Evolutionary conservation across 2,113 vertebrate genomes (phyloP).

Genomic region (Turnix velox): DNA sequence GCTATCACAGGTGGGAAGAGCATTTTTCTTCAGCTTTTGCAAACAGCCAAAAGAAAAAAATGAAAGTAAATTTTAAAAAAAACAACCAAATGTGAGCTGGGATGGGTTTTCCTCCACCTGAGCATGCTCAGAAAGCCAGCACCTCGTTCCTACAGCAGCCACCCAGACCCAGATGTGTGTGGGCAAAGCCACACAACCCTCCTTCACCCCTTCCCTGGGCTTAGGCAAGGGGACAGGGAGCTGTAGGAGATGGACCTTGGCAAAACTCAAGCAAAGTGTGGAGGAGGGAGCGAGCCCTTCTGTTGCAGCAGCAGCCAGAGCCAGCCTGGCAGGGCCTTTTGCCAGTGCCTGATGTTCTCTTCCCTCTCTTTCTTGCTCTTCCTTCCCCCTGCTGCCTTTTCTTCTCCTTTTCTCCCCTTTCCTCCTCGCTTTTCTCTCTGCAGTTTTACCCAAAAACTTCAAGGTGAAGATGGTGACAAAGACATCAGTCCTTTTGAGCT

Average conservation of each 20-base stretch:
- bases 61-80: neutral
- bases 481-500: constrained; percentile 89
- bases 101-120: constrained; percentile 42
- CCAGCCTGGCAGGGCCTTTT: neutral
- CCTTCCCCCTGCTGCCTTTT: constrained; percentile 49
- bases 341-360: neutral
- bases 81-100: neutral
- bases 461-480: constrained; percentile 95
- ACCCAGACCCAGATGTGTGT: constrained; percentile 9
- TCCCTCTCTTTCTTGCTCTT: constrained; percentile 19
- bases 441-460: constrained; percentile 98
- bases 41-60: constrained; percentile 19
- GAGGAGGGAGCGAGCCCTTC: constrained; percentile 1
- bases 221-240: neutral
- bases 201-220: neutral
- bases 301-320: neutral
- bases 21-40: constrained; percentile 65
- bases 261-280: constrained; percentile 35
- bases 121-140: constrained; percentile 56
- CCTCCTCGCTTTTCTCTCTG: constrained; percentile 51
- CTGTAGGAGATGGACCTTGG: neutral
- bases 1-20: constrained; percentile 69
- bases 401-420: constrained; percentile 21
- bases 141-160: constrained; percentile 62
- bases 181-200: neutral